Percentiles rank a stretch among this genome's conserved stretches.
phyloP scores from a whole-genome alignment of 2,797 vertebrate genomes.

The Hyperoplus immaculatus region DNA sequence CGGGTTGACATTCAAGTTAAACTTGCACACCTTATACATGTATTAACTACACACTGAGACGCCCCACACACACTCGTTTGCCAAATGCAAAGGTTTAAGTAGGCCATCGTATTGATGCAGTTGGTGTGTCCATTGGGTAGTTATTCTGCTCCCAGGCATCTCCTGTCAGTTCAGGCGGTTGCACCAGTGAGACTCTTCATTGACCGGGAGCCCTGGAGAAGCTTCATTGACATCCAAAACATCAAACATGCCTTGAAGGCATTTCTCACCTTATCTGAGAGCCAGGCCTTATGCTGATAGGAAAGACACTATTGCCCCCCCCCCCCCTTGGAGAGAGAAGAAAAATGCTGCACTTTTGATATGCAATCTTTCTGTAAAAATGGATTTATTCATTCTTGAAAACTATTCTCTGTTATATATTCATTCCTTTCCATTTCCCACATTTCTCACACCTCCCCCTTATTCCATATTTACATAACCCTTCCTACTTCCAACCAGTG shows the following conservation, averaged over 20 bases:
- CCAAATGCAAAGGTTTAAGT: conserved; percentile 52
- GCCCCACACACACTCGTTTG: conserved; percentile 9
- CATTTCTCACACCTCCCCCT: background rate
- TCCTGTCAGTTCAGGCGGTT: conserved; percentile 56
- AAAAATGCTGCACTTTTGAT: conserved; percentile 17
- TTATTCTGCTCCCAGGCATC: conserved; percentile 62
- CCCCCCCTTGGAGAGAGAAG: conserved; percentile 38
- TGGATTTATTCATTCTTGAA: background rate
- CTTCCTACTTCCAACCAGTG: background rate
- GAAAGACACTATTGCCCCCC: conserved; percentile 30
- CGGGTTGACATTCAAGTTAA: background rate
- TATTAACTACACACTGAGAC: conserved; percentile 16
- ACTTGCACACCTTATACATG: background rate
- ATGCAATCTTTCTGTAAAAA: conserved; percentile 14
- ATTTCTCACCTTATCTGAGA: conserved; percentile 56
- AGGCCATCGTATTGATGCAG: conserved; percentile 43
- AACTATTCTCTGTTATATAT: conserved; percentile 4
- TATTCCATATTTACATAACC: background rate
- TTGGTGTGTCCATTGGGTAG: conserved; percentile 44
- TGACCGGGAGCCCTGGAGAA: conserved; percentile 55
- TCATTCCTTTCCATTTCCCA: background rate
- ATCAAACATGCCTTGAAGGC: conserved; percentile 68
- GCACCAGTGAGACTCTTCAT: conserved; percentile 52
- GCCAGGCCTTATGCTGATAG: conserved; percentile 47
- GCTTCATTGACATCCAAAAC: conserved; percentile 67